Evolutionary conservation across 1,140 invertebrate genomes (phyloP).

Genomic region (Patella vulgata): DNA sequence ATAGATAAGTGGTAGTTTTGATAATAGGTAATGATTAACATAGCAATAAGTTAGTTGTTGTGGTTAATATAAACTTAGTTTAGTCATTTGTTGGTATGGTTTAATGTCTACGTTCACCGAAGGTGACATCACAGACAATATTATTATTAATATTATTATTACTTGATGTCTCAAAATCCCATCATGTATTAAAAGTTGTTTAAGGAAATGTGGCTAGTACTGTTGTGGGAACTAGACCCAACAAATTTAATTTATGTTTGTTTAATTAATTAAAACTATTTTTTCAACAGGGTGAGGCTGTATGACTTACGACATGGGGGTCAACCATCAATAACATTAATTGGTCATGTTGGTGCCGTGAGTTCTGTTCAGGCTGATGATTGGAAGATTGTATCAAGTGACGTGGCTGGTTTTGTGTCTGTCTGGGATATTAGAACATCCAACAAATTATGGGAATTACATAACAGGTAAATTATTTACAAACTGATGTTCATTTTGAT

Average conservation of each 20-base stretch:
- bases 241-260: too few relatives aligned
- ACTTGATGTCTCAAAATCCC: background rate
- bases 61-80: constrained; percentile 53
- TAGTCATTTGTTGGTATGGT: background rate
- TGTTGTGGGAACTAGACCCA: too few relatives aligned
- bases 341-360: constrained; percentile 43
- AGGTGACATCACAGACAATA: background rate
- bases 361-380: constrained; percentile 57
- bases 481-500: background rate
- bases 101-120: too few relatives aligned
- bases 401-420: constrained; percentile 54
- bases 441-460: constrained; percentile 58
- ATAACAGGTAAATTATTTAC: constrained; percentile 51
- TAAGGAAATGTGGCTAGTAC: too few relatives aligned
- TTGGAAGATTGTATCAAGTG: constrained; percentile 58
- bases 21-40: constrained; percentile 4
- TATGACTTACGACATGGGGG: constrained; percentile 42
- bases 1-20: background rate
- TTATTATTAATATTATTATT: background rate
- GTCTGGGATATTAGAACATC: constrained; percentile 61
- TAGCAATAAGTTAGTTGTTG: constrained; percentile 50
- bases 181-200: too few relatives aligned
- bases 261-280: too few relatives aligned
- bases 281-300: constrained; percentile 40
- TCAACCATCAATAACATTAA: constrained; percentile 34